Percentiles rank a stretch among this genome's conserved stretches.
phyloP scores from a whole-genome alignment of 2,888 invertebrate species.

The Brachyptera risi region DNA sequence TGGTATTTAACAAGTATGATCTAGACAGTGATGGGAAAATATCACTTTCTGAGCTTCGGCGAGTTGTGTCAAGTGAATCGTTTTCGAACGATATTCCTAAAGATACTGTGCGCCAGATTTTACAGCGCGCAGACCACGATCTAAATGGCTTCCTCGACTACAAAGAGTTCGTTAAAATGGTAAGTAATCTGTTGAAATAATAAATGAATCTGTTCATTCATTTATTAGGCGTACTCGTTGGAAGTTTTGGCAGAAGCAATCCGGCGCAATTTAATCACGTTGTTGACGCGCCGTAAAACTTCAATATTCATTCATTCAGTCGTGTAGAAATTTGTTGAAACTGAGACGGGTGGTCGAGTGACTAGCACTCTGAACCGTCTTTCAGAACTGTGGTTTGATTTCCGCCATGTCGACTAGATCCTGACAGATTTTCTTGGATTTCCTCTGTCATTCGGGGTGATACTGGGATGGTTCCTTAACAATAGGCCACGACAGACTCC shows the following conservation, averaged over 20 bases:
- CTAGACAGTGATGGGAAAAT: conserved; percentile 65
- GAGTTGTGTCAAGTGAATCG: conserved; percentile 36
- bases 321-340: too few species aligned
- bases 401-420: too few species aligned
- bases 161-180: conserved; percentile 23
- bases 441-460: too few species aligned
- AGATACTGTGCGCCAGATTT: conserved; percentile 15
- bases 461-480: too few species aligned
- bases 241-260: not conserved
- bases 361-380: too few species aligned
- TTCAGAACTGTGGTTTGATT: too few species aligned
- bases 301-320: too few species aligned
- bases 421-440: too few species aligned
- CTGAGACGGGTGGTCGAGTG: too few species aligned
- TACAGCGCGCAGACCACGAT: conserved; percentile 21
- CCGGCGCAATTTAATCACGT: too few species aligned
- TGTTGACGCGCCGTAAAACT: too few species aligned
- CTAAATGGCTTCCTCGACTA: conserved; percentile 24
- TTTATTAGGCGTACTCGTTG: not conserved
- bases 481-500: too few species aligned
- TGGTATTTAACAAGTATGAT: conserved; percentile 53
- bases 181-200: conserved; percentile 8
- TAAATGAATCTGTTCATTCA: not conserved
- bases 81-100: conserved; percentile 58
- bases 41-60: conserved; percentile 61